Evolutionary conservation across 2,113 vertebrate species (phyloP).

Genomic region (Tringa solitaria): DNA sequence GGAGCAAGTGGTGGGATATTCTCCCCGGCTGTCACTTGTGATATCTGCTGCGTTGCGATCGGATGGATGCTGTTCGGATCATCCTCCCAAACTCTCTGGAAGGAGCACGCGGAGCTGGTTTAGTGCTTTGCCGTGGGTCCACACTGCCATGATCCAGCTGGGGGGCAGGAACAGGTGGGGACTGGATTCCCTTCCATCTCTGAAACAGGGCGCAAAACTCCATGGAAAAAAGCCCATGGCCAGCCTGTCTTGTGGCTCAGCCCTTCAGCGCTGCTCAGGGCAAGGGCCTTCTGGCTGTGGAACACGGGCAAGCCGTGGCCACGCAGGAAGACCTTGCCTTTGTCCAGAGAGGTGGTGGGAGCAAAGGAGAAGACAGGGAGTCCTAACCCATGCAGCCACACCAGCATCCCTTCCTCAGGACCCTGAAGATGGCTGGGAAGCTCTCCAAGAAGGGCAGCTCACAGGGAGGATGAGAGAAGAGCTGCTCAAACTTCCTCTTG

Average conservation of each 20-base stretch:
- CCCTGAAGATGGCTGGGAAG: background rate
- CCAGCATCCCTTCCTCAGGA: background rate
- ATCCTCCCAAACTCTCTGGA: background rate
- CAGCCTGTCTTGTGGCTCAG: background rate
- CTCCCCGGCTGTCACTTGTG: accelerated
- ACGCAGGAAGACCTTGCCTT: background rate
- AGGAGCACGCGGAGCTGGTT: background rate
- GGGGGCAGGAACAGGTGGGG: background rate
- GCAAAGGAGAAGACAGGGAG: background rate
- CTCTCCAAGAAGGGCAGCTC: background rate
- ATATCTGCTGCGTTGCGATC: background rate
- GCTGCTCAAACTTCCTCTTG: background rate
- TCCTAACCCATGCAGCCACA: background rate
- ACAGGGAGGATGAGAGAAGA: background rate
- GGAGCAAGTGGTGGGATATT: background rate
- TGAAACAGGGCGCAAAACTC: background rate
- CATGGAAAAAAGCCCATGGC: background rate
- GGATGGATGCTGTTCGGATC: accelerated
- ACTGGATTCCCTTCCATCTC: background rate
- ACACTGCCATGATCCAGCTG: accelerated
- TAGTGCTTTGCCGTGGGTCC: background rate
- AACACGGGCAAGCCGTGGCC: background rate
- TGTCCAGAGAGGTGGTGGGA: background rate
- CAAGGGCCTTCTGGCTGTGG: accelerated
- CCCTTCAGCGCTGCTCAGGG: accelerated